Evolutionary conservation across 1,140 invertebrate genomes (phyloP).

Genomic region (Augochlora pura): DNA sequence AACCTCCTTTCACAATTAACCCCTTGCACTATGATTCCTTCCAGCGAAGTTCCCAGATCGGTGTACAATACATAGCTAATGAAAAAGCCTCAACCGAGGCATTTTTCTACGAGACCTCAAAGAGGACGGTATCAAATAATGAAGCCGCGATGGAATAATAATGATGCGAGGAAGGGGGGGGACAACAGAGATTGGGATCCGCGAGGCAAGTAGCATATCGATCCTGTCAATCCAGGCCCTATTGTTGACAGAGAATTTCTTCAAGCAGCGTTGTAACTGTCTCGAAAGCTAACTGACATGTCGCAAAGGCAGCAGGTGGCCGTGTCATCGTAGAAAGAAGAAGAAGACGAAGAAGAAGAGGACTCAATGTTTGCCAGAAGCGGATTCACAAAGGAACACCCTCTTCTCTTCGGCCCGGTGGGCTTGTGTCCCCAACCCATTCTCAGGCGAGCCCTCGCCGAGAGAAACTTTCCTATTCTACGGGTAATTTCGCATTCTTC

Average conservation of each 20-base stretch:
- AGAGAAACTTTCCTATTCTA: slow-evolving; percentile 18
- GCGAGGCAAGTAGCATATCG: not conserved
- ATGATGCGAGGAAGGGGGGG: too few species aligned
- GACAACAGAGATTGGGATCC: not conserved
- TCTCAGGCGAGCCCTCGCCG: not conserved
- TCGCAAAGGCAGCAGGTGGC: slow-evolving; percentile 15
- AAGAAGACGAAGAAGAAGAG: slow-evolving; percentile 6
- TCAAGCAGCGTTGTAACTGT: not conserved
- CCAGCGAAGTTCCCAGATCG: too few species aligned
- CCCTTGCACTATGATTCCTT: too few species aligned
- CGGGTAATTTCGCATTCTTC: slow-evolving; percentile 23
- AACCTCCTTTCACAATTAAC: too few species aligned
- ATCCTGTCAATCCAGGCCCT: not conserved
- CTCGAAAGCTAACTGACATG: slow-evolving; percentile 5
- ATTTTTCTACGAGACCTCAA: too few species aligned
- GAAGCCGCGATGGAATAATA: too few species aligned
- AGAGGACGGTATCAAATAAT: too few species aligned
- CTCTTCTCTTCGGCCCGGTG: slow-evolving; percentile 1
- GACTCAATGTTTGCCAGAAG: slow-evolving; percentile 9
- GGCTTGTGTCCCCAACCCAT: not conserved
- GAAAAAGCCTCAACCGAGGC: too few species aligned
- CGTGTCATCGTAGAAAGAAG: slow-evolving; percentile 3
- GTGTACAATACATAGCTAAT: too few species aligned
- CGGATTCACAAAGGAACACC: slow-evolving; percentile 14
- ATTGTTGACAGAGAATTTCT: slow-evolving; percentile 13